phyloP scores from a whole-genome alignment of 2,888 invertebrate species.

The Nomada fabriciana region DNA sequence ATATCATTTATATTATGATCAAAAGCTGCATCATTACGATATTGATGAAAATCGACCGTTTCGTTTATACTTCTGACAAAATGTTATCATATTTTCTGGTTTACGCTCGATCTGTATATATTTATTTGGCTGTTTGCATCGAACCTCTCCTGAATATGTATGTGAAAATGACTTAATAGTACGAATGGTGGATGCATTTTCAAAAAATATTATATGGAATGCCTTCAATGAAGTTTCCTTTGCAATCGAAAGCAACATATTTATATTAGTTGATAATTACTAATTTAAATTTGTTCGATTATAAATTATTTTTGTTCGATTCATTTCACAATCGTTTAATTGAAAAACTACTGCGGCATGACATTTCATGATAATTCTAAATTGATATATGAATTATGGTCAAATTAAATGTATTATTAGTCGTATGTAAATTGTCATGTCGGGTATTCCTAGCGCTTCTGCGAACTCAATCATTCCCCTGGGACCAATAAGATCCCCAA shows the following conservation, averaged over 20 bases:
- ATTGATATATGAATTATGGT: background rate
- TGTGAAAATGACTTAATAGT: too few species aligned
- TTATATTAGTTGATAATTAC: too few species aligned
- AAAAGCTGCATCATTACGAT: background rate
- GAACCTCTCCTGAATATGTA: background rate
- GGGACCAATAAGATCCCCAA: background rate
- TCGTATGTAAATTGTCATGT: background rate
- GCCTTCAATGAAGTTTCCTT: too few species aligned
- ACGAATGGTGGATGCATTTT: background rate
- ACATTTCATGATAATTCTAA: background rate
- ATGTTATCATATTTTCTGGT: background rate
- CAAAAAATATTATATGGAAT: background rate
- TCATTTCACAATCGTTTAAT: background rate
- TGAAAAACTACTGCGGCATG: background rate
- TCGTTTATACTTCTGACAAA: background rate
- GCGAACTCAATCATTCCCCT: background rate
- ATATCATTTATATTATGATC: background rate
- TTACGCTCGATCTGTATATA: background rate
- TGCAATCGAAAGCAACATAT: too few species aligned
- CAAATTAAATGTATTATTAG: constrained; percentile 1
- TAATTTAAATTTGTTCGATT: too few species aligned
- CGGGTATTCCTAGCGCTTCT: background rate
- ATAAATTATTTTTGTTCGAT: too few species aligned
- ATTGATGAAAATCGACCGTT: constrained; percentile 1
- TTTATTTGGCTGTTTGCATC: background rate